Base-by-base conservation (phyloP, 2,797 vertebrate genomes). In the Centropyge bicolor region DNA sequence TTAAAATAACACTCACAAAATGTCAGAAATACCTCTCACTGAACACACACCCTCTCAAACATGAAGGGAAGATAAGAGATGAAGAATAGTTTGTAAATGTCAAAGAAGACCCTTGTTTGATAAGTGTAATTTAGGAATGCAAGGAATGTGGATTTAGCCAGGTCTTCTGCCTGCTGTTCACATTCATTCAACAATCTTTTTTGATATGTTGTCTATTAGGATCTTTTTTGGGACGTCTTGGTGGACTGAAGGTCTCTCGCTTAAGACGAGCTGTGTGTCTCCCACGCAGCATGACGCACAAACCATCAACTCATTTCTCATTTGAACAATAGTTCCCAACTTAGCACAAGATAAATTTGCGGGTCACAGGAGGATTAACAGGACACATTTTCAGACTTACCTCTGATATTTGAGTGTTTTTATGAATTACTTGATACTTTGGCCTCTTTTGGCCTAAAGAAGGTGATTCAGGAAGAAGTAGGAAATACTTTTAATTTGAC, bases 81-180 rank as follows among this genome's bases (percentile, higher is more conserved):
- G 10, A 3, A 27, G 3, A 48, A 22, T 8, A 19, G 16, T 46
- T 76, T 57, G 60, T 48, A 88, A 91, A 91, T 86, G 89, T 88
- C 86, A 89, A 35, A 68, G 17, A 82, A 57, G 35, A 49, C 7
- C 17, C 6, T 31, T 35, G 8, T 54, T 54, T 78, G 35, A 63
- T 10, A 9, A 61, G 19, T 48, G 46, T 45, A 8, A 64, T 70
- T 65, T 52, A 38, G n/a, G 8, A 45, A 35, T 24, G 2, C 6
- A 59, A 24, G 11, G 6, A 73, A 14, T 38, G 7, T 52, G 16
- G 48, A 49, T 68, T 69, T 2, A 54, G 10, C 43, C 27, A 45
- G 45, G 8, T 6, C 17, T 5, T 48, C 8, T 48, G 17, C 17
- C 4, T 19, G 1, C 16, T 48, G 5, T 48, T 48, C 45, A 59